These are phyloP conservation scores for Cyclura pinguis DNA, from an alignment of 2,797 vertebrate genomes.

Conservation along the genomic window DNA sequence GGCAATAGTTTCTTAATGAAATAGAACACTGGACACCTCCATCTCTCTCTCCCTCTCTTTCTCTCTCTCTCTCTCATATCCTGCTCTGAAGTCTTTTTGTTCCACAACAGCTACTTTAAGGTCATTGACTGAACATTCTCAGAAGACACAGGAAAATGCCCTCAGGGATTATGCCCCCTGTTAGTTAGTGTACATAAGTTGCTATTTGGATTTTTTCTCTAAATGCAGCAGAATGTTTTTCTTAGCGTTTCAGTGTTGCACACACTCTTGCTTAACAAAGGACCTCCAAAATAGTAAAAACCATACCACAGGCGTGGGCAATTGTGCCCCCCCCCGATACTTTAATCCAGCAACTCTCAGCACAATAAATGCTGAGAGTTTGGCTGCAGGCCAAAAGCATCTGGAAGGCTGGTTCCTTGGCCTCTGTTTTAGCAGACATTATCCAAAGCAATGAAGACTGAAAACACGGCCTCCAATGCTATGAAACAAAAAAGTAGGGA, in stretches of 20 bases:
- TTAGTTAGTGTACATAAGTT: not conserved
- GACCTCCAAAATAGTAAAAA: not conserved
- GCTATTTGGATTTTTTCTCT: not conserved
- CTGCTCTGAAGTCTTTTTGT: not conserved
- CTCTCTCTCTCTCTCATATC: not conserved
- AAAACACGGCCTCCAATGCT: not conserved
- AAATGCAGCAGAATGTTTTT: not conserved
- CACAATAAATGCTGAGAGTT: no score
- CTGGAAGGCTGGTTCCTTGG: no score
- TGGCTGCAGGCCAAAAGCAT: no score
- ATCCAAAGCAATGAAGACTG: not conserved
- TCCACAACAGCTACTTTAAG: not conserved
- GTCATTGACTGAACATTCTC: not conserved
- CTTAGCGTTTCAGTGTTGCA: not conserved
- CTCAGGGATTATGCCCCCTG: not conserved
- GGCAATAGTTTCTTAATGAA: not conserved
- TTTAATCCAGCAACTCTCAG: no score
- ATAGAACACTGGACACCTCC: no score
- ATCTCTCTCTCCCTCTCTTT: no score
- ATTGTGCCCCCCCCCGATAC: no score
- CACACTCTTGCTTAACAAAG: not conserved
- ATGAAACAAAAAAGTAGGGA: not conserved
- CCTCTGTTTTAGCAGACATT: not conserved
- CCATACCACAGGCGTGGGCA: no score
- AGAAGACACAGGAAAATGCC: not conserved